Conservation (phyloP, 2,888 invertebrate genomes). For the Sabatieria punctata region DNA sequence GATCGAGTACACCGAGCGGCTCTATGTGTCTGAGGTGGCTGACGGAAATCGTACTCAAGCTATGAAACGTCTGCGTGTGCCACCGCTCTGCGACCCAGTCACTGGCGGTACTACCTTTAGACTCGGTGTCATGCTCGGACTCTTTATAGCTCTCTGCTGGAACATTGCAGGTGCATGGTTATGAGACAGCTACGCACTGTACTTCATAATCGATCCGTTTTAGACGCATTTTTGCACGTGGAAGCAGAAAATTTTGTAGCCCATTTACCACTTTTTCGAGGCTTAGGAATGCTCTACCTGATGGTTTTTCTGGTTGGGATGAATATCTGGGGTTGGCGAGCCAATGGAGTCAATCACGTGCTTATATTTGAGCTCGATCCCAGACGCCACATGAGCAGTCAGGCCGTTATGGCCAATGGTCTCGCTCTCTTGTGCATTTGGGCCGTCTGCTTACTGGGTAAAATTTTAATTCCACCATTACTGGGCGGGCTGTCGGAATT, state of each 20-base stretch:
- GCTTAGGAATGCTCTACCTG: conserved; percentile 43
- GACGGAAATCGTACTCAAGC: conserved; percentile 79
- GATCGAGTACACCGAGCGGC: conserved; percentile 17
- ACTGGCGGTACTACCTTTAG: too few species aligned
- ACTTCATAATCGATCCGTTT: too few species aligned
- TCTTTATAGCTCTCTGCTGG: too few species aligned
- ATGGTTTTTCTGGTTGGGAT: conserved; percentile 86
- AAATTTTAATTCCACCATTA: too few species aligned
- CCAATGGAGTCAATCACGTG: conserved; percentile 92
- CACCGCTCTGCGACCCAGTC: conserved; percentile 72
- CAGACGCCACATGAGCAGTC: conserved; percentile 65
- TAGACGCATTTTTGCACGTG: too few species aligned
- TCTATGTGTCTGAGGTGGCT: conserved; percentile 39
- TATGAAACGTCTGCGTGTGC: conserved; percentile 86
- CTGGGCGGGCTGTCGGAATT: too few species aligned
- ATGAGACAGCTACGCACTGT: too few species aligned
- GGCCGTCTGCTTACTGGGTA: too few species aligned
- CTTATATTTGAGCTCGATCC: conserved; percentile 92
- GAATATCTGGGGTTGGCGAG: conserved; percentile 90
- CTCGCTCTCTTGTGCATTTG: too few species aligned
- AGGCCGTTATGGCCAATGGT: conserved; percentile 91
- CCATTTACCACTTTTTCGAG: conserved; percentile 32
- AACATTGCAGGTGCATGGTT: too few species aligned
- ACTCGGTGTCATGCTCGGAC: too few species aligned
- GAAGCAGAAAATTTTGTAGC: too few species aligned